A percentile compares a stretch with the other conserved stretches of the same genome.
phyloP scores from a whole-genome alignment of 1,140 invertebrate species.

The Drosophila ananassae region DNA sequence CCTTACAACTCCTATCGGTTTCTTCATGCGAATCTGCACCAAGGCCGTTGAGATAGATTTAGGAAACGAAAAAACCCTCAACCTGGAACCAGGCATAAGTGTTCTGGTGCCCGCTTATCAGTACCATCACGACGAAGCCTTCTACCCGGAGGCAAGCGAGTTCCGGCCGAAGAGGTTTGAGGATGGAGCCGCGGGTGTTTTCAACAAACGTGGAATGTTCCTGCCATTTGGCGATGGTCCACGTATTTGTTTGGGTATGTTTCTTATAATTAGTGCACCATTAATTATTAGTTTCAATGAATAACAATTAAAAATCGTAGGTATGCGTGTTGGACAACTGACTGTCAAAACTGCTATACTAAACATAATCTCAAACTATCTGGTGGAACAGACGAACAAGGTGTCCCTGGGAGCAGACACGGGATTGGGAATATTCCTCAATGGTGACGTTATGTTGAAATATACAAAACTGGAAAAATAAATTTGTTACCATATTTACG shows the following conservation, averaged over 20 bases:
- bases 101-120: conserved; percentile 64
- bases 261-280: neutral
- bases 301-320: conserved; percentile 15
- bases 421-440: conserved; percentile 59
- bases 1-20: conserved; percentile 57
- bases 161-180: conserved; percentile 87
- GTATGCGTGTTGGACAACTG: conserved; percentile 63
- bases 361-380: conserved; percentile 59
- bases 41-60: conserved; percentile 80
- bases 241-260: conserved; percentile 86
- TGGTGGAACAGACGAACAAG: conserved; percentile 56
- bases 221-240: conserved; percentile 88
- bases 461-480: conserved; percentile 61
- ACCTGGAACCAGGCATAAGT: conserved; percentile 54
- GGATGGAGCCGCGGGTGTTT: conserved; percentile 62
- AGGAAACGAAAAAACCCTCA: conserved; percentile 39
- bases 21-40: conserved; percentile 76
- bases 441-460: conserved; percentile 63
- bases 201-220: conserved; percentile 59
- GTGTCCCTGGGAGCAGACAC: conserved; percentile 44
- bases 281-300: neutral
- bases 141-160: conserved; percentile 86
- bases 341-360: conserved; percentile 62
- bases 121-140: conserved; percentile 66
- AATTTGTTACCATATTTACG: conserved; percentile 7